Conservation (phyloP, 2,888 invertebrate species). For the Drosophila engyochracea region DNA sequence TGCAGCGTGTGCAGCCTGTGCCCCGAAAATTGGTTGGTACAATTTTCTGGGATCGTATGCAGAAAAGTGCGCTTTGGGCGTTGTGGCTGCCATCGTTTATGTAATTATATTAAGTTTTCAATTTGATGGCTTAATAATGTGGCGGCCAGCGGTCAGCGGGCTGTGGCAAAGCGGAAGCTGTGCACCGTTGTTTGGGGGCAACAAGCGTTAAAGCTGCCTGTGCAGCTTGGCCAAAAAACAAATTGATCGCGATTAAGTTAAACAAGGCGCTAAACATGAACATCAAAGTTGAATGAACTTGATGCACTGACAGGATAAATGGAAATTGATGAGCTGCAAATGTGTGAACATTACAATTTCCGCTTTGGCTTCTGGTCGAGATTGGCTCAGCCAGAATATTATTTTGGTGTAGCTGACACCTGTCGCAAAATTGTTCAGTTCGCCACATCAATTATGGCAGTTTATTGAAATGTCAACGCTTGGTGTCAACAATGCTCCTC, state of each 20-base stretch:
- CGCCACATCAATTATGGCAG: constrained; percentile 64
- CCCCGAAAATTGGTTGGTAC: constrained; percentile 57
- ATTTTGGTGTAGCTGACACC: constrained; percentile 46
- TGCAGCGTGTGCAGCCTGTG: constrained; percentile 54
- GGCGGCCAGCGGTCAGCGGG: constrained; percentile 46
- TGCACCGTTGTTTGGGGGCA: constrained; percentile 47
- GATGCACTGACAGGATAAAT: constrained; percentile 52
- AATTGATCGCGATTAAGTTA: constrained; percentile 75
- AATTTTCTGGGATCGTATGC: constrained; percentile 24
- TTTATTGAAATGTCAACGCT: constrained; percentile 66
- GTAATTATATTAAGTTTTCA: constrained; percentile 82
- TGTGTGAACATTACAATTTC: constrained; percentile 77
- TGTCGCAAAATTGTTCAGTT: constrained; percentile 58
- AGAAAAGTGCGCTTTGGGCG: constrained; percentile 54
- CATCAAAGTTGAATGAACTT: constrained; percentile 74
- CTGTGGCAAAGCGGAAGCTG: constrained; percentile 25
- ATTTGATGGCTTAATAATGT: constrained; percentile 82
- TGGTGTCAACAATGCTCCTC: constrained; percentile 42
- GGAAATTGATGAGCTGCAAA: constrained; percentile 75
- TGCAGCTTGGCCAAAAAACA: constrained; percentile 34
- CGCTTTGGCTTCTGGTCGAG: constrained; percentile 39
- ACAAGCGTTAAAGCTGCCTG: constrained; percentile 71
- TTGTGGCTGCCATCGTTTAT: constrained; percentile 67
- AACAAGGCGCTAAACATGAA: constrained; percentile 64
- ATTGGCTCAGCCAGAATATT: constrained; percentile 1